Evolutionary conservation across 2,113 vertebrate species (phyloP), one percentile per base, ranked within the genome.

Genomic region (Albula glossodonta): DNA sequence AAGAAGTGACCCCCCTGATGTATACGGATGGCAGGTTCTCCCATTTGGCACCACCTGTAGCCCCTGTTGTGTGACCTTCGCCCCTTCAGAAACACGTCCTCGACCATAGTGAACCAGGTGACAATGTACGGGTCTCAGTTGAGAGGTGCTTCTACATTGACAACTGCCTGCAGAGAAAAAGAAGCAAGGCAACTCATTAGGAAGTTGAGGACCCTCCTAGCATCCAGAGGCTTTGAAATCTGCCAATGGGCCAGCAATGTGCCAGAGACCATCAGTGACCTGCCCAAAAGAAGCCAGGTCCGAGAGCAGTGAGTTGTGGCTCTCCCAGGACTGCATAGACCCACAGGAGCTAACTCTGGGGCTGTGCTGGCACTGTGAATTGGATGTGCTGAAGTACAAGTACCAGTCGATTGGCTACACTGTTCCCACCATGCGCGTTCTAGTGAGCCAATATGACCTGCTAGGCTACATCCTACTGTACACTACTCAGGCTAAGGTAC

Each of bases 221-320:
- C 31, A 0, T 5, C 22, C 53, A 49, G 66, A 48, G 84, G 80
- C 4, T 85, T 87, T 25, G 15, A 85, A 51, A 51, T 88, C 48
- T 4, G 51, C 2, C 84, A 87, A 52, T 87, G 80, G 80, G 70
- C 70, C 5, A 85, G 80, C 15, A 87, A 85, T 10, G 12, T 8
- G 5, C 70, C 80, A 2, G 8, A 4, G 4, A 80, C 82, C 5
- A 53, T 87, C 1, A 22, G 8, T 7, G 51, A 78, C 22, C 51
- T 88, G 3, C 57, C 87, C 31, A 2, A 5, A 51, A 1, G 63
- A 63, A 1, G 41, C 80, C 1, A 22, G 25, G 50, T 83, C 80
- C 83, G 31, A 41, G 31, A 41, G 31, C 31, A 41, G 31, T 41
- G 31, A 41, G 31, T 41, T 41, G 31, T 41, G 84, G 84, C 81